Base-by-base conservation (phyloP, 2,113 vertebrate species). In the Pomatostomus ruficeps region DNA sequence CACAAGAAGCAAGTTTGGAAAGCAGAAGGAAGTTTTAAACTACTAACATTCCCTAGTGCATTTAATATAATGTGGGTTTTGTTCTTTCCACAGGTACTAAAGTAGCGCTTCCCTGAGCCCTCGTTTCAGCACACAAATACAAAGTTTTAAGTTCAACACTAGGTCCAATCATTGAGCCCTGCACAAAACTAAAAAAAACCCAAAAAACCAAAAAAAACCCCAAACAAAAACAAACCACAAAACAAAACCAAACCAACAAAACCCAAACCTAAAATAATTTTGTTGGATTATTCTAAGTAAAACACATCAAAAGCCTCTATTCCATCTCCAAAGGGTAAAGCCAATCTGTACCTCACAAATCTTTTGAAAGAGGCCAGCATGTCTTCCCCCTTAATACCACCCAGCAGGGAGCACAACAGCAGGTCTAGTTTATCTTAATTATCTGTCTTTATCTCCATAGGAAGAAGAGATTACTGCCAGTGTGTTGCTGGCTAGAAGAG, bases 351-450 rank as follows among this genome's bases (percentile, higher is more conserved):
- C 54, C 55, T 93, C 67, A 59, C 66, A 83, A 88, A 43, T 62
- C 83, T 91, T 88, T 86, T 92, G n/a, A 84, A 95, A 63, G 49
- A 78, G 57, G 43, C 63, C 72, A 59, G 65, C 83, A 40, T 67
- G 82, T 43, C 54, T 92, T 81, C 73, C 48, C 75, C 61, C 66
- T 63, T 93, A 89, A 85, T 91, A 89, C 66, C 14, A 92, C 87
- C 23, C 84, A 95, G 87, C 80, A 94, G 86, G 89, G 42, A 85
- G 54, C 49, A 93, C 80, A 89, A 78, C 80, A 91, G 91, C 84
- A 92, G 58, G 71, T 77, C 80, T 92, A 86, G 89, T 91, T 91
- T 93, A 74, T 95, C 94, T 95, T 94, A 95, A 96, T 95, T 95
- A 92, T 68, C 77, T 92, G 81, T 96, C 86, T 89, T 95, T 95